Percentiles rank a stretch among this genome's conserved stretches.
These are phyloP conservation scores for Triplophysa dalaica DNA, from an alignment of 2,113 vertebrate genomes.

Conservation along the genomic window DNA sequence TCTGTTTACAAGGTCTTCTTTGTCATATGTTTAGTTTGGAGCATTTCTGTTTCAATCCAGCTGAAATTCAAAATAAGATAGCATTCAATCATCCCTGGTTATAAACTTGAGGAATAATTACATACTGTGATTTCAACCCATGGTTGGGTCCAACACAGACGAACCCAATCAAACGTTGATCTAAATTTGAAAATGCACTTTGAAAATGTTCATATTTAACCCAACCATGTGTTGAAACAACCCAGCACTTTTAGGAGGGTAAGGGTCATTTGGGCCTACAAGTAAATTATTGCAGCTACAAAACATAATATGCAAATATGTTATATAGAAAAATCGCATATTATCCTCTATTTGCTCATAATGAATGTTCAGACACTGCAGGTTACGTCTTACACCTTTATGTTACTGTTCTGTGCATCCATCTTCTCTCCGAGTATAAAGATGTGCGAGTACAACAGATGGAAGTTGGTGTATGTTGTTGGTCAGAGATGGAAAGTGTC, in stretches of 20 bases:
- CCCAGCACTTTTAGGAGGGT: too few relatives aligned
- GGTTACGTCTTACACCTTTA: neutral
- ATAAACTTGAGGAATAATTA: too few relatives aligned
- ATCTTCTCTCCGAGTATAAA: slow-evolving; percentile 25
- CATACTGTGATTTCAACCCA: too few relatives aligned
- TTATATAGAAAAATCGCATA: neutral
- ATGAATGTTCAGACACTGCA: slow-evolving; percentile 38
- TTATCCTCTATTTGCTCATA: slow-evolving; percentile 20
- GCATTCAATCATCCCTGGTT: neutral
- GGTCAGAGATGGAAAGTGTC: slow-evolving; percentile 9
- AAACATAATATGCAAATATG: too few relatives aligned
- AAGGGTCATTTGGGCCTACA: too few relatives aligned
- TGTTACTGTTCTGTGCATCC: neutral
- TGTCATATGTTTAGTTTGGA: neutral
- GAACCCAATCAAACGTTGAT: too few relatives aligned
- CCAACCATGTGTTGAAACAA: too few relatives aligned
- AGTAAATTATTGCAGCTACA: too few relatives aligned
- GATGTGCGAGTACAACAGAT: slow-evolving; percentile 35
- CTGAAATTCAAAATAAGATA: neutral
- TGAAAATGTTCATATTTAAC: too few relatives aligned
- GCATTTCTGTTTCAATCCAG: neutral
- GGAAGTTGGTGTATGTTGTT: slow-evolving; percentile 20
- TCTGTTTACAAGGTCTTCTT: neutral
- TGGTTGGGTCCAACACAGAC: too few relatives aligned
- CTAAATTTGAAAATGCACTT: too few relatives aligned